phyloP scores from a whole-genome alignment of 1,140 invertebrate species.

The Adoxophyes honmai region DNA sequence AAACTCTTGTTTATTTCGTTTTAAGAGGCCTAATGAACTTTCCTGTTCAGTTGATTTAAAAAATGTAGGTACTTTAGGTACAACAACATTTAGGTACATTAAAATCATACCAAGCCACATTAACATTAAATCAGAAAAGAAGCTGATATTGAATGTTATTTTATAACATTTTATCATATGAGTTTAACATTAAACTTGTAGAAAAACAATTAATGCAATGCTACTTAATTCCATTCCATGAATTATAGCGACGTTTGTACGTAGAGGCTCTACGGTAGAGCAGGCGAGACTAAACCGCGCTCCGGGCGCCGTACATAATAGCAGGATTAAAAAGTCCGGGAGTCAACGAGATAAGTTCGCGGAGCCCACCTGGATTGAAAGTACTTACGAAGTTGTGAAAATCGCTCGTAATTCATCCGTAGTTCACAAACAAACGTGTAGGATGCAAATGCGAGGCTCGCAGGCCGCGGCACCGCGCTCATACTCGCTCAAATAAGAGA shows the following conservation, averaged over 20 bases:
- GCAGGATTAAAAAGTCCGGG: constrained; percentile 32
- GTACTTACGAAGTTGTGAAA: constrained; percentile 39
- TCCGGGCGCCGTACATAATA: constrained; percentile 16
- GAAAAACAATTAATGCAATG: not conserved
- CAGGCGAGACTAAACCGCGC: not conserved
- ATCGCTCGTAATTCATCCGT: constrained; percentile 38
- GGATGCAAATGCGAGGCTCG: constrained; percentile 34
- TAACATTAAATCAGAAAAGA: no score
- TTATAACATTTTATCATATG: no score
- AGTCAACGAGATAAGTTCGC: constrained; percentile 23
- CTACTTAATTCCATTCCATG: not conserved
- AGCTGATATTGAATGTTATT: no score
- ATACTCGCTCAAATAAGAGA: constrained; percentile 39
- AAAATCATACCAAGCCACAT: no score
- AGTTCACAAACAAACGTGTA: constrained; percentile 39
- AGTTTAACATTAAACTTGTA: no score
- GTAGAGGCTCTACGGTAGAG: not conserved
- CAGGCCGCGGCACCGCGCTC: constrained; percentile 20
- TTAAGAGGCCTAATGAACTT: constrained; percentile 12
- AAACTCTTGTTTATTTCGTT: constrained; percentile 10
- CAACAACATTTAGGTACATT: no score
- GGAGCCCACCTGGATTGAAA: constrained; percentile 30
- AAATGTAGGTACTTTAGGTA: not conserved
- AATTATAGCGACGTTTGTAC: constrained; percentile 5
- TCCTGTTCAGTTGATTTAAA: constrained; percentile 7